Base-by-base conservation (phyloP, 2,113 vertebrate species). In the Beaufortia kweichowensis region DNA sequence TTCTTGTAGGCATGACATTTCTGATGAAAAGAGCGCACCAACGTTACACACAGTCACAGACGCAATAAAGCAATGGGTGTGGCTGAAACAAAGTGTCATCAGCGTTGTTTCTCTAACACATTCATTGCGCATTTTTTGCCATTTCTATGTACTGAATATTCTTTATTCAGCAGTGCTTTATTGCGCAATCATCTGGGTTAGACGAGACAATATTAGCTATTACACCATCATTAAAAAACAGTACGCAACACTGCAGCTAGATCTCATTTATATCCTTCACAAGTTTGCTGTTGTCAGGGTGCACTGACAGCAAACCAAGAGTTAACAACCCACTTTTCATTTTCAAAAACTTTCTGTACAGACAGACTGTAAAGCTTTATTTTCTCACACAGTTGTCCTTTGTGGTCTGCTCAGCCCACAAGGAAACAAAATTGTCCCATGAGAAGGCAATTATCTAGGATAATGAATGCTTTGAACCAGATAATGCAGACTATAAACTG, bases 21-120 rank as follows among this genome's bases (percentile, higher is more conserved):
- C 12, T 69, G 48, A 69, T 35, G 67, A n/a, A 82, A 83, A 86
- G 85, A 77, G 87, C 87, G 85, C 78, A 68, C 81, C 69, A 81
- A 75, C 69, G 29, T 76, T 76, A 71, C 66, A 53, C 66, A 69
- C 28, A 66, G n/a, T n/a, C 9, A 10, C 46, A 11, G 4, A 10
- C 59, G 14, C n/a, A 28, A 48, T 84, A 69, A 69, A 69, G 82
- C 81, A 79, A 86, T 86, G 89, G 90, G 89, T 90, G 90, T 90
- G 90, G 89, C 88, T 53, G 41, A 14, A 46, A 80, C 83, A 83
- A 79, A 75, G 80, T 80, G 71, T 84, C 64, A 82, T 71, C 70
- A 55, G 46, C 21, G 17, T 31, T 71, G 60, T 57, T 67, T 41
- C 1, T 71, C 23, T 64, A 77, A 57, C 77, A 82, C 80, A 67